Percentiles rank a stretch among this genome's conserved stretches.
Evolutionary conservation across 2,113 vertebrate species (phyloP).

Genomic region (Podocnemis expansa): DNA sequence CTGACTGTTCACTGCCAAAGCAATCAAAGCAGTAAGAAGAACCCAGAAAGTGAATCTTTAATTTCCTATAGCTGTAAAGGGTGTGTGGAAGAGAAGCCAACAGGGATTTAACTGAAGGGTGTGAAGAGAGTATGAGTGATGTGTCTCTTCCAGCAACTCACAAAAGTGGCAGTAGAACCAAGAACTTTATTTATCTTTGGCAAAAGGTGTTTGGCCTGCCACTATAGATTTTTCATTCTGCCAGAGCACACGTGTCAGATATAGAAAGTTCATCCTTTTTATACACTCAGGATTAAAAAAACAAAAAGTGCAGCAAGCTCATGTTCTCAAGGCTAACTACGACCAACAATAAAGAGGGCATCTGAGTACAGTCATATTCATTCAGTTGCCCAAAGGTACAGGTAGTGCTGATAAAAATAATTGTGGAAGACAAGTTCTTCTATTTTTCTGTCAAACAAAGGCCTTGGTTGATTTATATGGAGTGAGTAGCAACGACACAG

Average conservation of each 20-base stretch:
- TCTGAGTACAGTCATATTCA: background rate
- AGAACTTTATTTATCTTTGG: conserved; percentile 59
- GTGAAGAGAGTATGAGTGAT: conserved; percentile 28
- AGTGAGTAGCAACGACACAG: background rate
- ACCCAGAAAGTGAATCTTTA: background rate
- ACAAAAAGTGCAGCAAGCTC: conserved; percentile 6
- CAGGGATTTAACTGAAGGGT: conserved; percentile 24
- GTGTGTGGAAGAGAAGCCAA: conserved; percentile 1
- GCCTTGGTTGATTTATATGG: conserved; percentile 38
- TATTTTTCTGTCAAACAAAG: conserved; percentile 28
- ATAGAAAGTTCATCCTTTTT: conserved; percentile 43
- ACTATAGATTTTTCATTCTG: conserved; percentile 51
- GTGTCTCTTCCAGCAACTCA: conserved; percentile 56
- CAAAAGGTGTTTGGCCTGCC: conserved; percentile 43
- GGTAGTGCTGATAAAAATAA: conserved; percentile 18
- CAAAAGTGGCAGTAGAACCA: conserved; percentile 58
- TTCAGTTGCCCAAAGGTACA: conserved; percentile 41
- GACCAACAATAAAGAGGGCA: conserved; percentile 27
- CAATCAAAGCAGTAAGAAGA: conserved; percentile 5
- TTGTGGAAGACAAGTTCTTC: conserved; percentile 1
- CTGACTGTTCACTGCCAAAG: background rate
- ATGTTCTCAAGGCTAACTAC: background rate
- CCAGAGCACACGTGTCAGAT: conserved; percentile 44
- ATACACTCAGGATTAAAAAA: background rate
- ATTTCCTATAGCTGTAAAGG: background rate